Base-by-base conservation (phyloP, 2,113 vertebrate genomes). In the Tupaia tana region DNA sequence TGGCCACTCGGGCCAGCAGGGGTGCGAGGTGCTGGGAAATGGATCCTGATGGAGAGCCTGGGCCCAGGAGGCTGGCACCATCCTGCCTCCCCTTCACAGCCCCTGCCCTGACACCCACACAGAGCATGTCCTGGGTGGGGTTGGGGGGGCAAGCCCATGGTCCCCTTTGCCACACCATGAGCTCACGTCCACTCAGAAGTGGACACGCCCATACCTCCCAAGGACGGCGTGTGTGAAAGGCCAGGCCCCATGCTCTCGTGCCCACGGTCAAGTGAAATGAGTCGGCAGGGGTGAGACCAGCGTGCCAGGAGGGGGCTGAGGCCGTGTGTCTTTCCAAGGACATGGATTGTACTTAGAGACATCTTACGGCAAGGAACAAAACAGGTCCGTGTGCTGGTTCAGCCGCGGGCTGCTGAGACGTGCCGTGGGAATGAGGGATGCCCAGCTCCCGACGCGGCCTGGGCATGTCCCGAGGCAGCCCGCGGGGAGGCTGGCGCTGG, bases 351-450 rank as follows among this genome's bases (percentile, higher is more conserved):
- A 82, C 24, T n/a, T 5, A 59, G 43, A 93, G 25, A 71, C 9
- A 3, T 1, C 61, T 59, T 9, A 73, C 7, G 18, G 74, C 22
- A 8, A 25, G 63, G 64, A 71, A 52, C 71, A 56, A 90, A 59
- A 64, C 29, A 9, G 43, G 19, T 27, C 0, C 6, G 24, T 15
- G 5, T 7, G 34, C n/a, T 6, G n/a, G 16, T 12, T 20, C 3
- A 22, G 59, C 18, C 54, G 29, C 0, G 0, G 74, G 58, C 27
- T 0, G 0, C 58, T 3, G 9, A 15, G 69, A n/a, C 3, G 43
- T n/a, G 20, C 29, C 27, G 22, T 67, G 22, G 11, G 82, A 85
- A 66, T 0, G 16, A 25, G 22, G 89, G 70, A 25, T 1, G 63
- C 59, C 59, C 19, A n/a, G 66, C 9, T 15, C 89, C 75, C 14